A percentile compares a stretch with the other conserved stretches of the same genome.
Conservation (phyloP, 2,113 vertebrate genomes). For the Corynorhinus townsendii region DNA sequence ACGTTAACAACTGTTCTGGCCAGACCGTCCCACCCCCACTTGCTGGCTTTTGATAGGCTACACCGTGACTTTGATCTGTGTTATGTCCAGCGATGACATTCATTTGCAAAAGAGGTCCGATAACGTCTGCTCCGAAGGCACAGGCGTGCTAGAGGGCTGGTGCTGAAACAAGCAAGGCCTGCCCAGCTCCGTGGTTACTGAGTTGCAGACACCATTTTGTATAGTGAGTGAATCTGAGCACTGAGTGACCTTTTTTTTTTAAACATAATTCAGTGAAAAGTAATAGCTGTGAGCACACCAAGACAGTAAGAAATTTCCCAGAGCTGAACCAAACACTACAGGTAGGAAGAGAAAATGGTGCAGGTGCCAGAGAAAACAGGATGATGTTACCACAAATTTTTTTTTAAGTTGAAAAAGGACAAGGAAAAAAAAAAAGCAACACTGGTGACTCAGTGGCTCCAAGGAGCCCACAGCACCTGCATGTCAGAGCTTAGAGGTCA, state of each 20-base stretch:
- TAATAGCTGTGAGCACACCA: background rate
- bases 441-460: background rate
- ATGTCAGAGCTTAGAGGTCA: background rate
- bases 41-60: background rate
- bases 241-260: background rate
- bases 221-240: background rate
- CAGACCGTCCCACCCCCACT: background rate
- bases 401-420: background rate
- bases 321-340: background rate
- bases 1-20: rapidly evolving
- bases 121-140: background rate
- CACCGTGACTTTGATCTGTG: background rate
- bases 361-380: background rate
- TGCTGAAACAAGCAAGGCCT: background rate
- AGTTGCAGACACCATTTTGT: background rate
- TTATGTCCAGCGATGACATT: background rate
- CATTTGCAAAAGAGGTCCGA: background rate
- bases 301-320: background rate
- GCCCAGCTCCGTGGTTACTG: background rate
- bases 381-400: background rate
- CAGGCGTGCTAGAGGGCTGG: background rate
- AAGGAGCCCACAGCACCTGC: background rate
- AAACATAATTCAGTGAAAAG: background rate
- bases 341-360: background rate
- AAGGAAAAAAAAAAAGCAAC: background rate